Evolutionary conservation across 2,888 invertebrate species (phyloP), one percentile per base, ranked within the genome.

Genomic region (Hirtodrosophila alboralis): DNA sequence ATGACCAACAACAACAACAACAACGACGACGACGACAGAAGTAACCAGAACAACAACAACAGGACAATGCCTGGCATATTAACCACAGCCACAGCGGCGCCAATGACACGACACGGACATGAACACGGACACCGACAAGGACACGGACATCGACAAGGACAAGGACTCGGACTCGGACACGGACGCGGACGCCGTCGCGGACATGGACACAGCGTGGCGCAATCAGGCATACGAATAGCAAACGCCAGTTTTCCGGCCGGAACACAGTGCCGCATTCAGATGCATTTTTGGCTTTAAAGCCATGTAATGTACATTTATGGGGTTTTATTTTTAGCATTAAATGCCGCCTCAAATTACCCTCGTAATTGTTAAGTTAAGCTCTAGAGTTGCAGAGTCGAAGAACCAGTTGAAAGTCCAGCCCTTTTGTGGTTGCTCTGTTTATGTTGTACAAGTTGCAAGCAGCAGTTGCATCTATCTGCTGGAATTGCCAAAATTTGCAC

Each of bases 81-180:
- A 79, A 75, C 79, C 85, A 54, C 85, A 80, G 71, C 75, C 66
- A 54, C 70, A 80, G 62, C 45, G 61, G 57, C 69, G 62, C 54
- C 65, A 58, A 44, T 59, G 58, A 63, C 74, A 84, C 73, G 59
- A 76, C 72, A 57, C 54, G 68, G 62, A 72, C 68, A 67, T 27
- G 40, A 31, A 34, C 52, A 53, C 33, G 48, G 16, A 52, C 44
- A 40, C 5, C 31, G 26, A 40, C 45, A 36, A 9, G 9, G 13
- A 37, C 44, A 45, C 9, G 14, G 14, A 47, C 18, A 43, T 13
- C 3, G 10, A 60, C 28, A 45, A 16, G 3, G 18, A 43, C 37
- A 21, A 6, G 28, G 26, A 31, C 2, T 27, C 16, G 6, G 33
- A 36, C 18, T 0, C 2, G 26, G 28, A 45, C 4, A 4, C 12